phyloP scores from a whole-genome alignment of 2,888 invertebrate species.

The Tenthredo amoena region DNA sequence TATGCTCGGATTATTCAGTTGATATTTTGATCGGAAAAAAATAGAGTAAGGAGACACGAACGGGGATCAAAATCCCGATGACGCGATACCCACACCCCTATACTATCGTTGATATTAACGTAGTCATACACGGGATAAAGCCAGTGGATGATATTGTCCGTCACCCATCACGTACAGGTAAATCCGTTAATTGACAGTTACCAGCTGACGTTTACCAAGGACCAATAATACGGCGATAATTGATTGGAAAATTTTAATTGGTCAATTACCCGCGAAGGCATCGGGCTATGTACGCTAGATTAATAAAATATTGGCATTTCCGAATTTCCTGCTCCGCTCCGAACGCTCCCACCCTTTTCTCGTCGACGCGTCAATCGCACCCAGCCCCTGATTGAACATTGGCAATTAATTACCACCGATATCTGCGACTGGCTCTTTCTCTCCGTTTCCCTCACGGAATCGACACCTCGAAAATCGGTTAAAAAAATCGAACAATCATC shows the following conservation, averaged over 20 bases:
- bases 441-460: neutral
- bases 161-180: neutral
- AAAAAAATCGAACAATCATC: neutral
- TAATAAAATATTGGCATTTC: conserved; percentile 36
- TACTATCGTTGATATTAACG: neutral
- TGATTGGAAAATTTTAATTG: conserved; percentile 49
- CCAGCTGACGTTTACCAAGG: conserved; percentile 34
- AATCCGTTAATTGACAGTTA: conserved; percentile 40
- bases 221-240: conserved; percentile 41
- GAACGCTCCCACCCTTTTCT: neutral
- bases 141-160: neutral
- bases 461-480: neutral
- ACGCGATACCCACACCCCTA: neutral
- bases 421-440: neutral
- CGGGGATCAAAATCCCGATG: neutral
- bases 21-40: conserved; percentile 19
- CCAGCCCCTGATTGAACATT: conserved; percentile 28
- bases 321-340: conserved; percentile 16
- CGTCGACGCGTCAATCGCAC: neutral
- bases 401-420: conserved; percentile 38
- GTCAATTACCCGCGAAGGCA: conserved; percentile 28
- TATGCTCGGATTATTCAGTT: conserved; percentile 14
- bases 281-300: neutral
- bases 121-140: neutral
- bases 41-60: neutral